These are phyloP conservation scores for Nestor notabilis DNA, from an alignment of 2,113 vertebrate species.

Conservation along the genomic window DNA sequence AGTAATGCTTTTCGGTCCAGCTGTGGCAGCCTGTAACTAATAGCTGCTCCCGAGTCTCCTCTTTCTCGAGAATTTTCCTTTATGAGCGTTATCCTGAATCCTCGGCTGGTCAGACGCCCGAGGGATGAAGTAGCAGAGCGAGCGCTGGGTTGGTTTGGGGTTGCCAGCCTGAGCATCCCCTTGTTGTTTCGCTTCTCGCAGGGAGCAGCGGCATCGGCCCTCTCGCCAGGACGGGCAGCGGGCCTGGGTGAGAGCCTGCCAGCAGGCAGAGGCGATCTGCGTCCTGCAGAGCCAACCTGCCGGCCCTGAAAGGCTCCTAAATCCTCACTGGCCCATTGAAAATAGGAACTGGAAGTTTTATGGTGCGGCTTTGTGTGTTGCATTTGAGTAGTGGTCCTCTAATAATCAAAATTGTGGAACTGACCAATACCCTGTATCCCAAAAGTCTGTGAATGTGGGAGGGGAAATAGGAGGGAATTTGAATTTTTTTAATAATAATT, in stretches of 20 bases:
- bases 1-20: neutral
- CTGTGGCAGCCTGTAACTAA: neutral
- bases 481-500: no score
- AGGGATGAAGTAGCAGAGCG: neutral
- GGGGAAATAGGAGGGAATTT: neutral
- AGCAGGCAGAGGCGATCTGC: neutral
- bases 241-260: neutral
- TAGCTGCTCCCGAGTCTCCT: fast-evolving
- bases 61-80: neutral
- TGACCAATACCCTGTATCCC: neutral
- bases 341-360: neutral
- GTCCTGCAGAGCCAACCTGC: neutral
- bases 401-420: neutral
- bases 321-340: fast-evolving
- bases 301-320: neutral
- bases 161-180: neutral
- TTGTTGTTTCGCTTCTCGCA: neutral
- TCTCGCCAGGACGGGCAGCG: neutral
- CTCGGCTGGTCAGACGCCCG: neutral
- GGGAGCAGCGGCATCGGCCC: neutral
- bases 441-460: neutral
- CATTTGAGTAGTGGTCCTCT: neutral
- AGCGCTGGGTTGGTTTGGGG: neutral
- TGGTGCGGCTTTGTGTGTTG: neutral
- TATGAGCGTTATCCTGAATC: fast-evolving